Conservation (phyloP, 1,140 invertebrate genomes). For the Propsilocerus akamusi region DNA sequence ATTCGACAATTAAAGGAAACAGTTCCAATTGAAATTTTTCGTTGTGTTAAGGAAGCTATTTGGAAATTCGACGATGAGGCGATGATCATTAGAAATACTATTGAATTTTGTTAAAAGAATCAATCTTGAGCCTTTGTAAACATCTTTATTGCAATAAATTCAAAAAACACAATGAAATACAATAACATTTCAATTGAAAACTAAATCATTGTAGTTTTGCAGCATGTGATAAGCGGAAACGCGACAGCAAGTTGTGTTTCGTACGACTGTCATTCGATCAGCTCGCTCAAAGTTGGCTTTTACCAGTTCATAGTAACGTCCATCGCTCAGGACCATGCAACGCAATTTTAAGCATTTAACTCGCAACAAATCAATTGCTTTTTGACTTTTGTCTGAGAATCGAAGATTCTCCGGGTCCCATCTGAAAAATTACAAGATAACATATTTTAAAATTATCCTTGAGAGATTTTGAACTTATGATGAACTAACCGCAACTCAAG, state of each 20-base stretch:
- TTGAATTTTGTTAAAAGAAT: too few species aligned
- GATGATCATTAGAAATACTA: too few species aligned
- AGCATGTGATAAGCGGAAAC: conserved; percentile 83
- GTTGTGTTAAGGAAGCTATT: too few species aligned
- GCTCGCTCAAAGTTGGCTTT: conserved; percentile 98
- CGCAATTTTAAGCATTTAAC: conserved; percentile 74
- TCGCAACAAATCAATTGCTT: conserved; percentile 77
- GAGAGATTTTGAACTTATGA: neutral
- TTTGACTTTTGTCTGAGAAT: conserved; percentile 98
- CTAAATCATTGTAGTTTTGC: conserved; percentile 80
- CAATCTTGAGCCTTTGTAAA: too few species aligned
- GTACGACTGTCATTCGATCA: conserved; percentile 85
- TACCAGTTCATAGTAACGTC: conserved; percentile 97
- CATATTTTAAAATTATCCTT: neutral
- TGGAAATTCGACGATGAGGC: too few species aligned
- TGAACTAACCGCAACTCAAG: conserved; percentile 49
- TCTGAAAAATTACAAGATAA: conserved; percentile 19
- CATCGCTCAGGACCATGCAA: conserved; percentile 79
- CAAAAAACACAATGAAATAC: too few species aligned
- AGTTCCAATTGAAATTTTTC: too few species aligned
- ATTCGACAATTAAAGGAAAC: too few species aligned
- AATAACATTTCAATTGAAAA: conserved; percentile 71
- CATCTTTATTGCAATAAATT: too few species aligned
- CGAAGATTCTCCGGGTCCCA: conserved; percentile 98
- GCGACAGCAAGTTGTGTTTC: conserved; percentile 84